These are phyloP conservation scores for Phortica okadai DNA, from an alignment of 2,888 invertebrate genomes.

Conservation along the genomic window DNA sequence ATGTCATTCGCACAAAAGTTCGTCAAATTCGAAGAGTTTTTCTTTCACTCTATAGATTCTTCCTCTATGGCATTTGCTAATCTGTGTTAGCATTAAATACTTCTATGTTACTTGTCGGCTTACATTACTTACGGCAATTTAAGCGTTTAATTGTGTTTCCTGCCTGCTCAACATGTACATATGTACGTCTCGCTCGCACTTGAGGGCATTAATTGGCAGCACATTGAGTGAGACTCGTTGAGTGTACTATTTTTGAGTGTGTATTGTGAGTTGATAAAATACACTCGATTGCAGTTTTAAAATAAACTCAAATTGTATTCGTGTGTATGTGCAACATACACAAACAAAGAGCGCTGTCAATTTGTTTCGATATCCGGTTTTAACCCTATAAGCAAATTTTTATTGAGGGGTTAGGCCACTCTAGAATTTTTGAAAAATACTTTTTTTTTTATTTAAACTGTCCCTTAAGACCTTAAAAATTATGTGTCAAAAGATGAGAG, in stretches of 20 bases:
- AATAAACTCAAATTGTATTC: background rate
- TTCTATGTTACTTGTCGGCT: too few species aligned
- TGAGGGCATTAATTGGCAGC: background rate
- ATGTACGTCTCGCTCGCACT: slow-evolving; percentile 11
- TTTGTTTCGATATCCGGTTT: background rate
- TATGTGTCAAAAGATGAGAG: too few species aligned
- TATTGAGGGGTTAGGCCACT: background rate
- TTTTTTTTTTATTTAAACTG: too few species aligned
- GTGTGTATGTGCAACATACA: background rate
- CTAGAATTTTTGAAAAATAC: too few species aligned
- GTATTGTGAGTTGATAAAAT: background rate
- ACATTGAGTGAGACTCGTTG: slow-evolving; percentile 8
- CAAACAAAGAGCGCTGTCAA: background rate
- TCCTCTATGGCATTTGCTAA: too few species aligned
- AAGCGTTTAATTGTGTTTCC: background rate
- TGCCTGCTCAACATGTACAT: background rate
- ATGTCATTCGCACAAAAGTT: too few species aligned
- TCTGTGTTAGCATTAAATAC: too few species aligned
- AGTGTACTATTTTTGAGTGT: slow-evolving; percentile 6
- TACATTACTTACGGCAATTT: too few species aligned
- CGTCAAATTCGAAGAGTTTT: too few species aligned
- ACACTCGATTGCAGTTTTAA: slow-evolving; percentile 1
- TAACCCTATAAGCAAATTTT: background rate
- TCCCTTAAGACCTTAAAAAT: too few species aligned
- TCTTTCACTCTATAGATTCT: too few species aligned